These are phyloP conservation scores for Cotesia chilonis DNA, from an alignment of 1,140 invertebrate genomes.

Conservation along the genomic window DNA sequence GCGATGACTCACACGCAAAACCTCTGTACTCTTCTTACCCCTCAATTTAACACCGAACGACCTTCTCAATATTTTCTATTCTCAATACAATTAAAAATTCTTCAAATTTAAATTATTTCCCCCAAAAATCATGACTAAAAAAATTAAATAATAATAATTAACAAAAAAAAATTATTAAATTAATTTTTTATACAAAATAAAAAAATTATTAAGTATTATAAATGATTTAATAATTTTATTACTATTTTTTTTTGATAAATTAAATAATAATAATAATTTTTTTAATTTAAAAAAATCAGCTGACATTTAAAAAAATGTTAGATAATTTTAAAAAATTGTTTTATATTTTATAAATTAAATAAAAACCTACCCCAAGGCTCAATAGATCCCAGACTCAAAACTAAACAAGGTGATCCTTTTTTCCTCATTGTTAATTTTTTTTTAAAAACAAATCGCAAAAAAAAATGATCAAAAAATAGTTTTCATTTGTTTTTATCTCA, in stretches of 20 bases:
- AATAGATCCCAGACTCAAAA: constrained; percentile 69
- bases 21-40: neutral
- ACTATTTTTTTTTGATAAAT: too few species aligned
- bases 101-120: too few species aligned
- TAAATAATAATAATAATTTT: too few species aligned
- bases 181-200: too few species aligned
- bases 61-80: constrained; percentile 2
- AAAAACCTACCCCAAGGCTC: constrained; percentile 66
- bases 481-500: constrained; percentile 15
- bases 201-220: too few species aligned
- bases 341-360: neutral
- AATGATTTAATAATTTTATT: too few species aligned
- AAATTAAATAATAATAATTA: too few species aligned
- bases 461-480: neutral
- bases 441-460: constrained; percentile 3
- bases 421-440: constrained; percentile 40
- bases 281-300: too few species aligned
- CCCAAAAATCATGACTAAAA: too few species aligned
- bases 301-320: too few species aligned
- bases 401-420: constrained; percentile 71
- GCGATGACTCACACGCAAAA: neutral
- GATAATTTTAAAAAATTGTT: neutral
- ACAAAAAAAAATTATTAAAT: too few species aligned
- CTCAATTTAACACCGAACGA: constrained; percentile 38
- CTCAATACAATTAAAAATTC: too few species aligned